phyloP scores from a whole-genome alignment of 1,140 invertebrate genomes.

The Pectinophora gossypiella region DNA sequence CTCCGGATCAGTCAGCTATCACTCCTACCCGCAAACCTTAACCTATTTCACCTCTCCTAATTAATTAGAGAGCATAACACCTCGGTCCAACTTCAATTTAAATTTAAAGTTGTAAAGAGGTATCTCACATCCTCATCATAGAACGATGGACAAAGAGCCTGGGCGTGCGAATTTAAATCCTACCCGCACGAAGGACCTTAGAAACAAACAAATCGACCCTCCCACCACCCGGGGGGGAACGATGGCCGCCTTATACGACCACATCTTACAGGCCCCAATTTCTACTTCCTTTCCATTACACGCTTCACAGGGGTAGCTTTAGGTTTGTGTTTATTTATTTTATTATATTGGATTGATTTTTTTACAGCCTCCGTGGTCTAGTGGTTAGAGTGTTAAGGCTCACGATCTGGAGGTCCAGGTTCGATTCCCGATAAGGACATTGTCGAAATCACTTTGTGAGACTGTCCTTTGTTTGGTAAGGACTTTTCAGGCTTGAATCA shows the following conservation, averaged over 20 bases:
- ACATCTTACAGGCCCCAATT: conserved; percentile 73
- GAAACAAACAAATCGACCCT: conserved; percentile 67
- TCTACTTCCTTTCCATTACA: conserved; percentile 74
- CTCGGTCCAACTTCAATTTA: conserved; percentile 26
- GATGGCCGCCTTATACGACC: conserved; percentile 67
- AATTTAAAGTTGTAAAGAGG: conserved; percentile 65
- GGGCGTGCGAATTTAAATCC: conserved; percentile 68
- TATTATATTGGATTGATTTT: too few relatives aligned
- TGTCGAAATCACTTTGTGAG: too few relatives aligned
- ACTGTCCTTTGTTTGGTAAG: too few relatives aligned
- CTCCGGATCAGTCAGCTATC: not conserved
- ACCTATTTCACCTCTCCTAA: not conserved
- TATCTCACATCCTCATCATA: conserved; percentile 56
- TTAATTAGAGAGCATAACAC: not conserved
- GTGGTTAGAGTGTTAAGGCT: too few relatives aligned
- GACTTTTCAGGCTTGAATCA: too few relatives aligned
- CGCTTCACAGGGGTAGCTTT: conserved; percentile 12
- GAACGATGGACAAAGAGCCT: conserved; percentile 62
- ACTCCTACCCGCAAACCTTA: not conserved
- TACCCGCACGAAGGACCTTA: conserved; percentile 63
- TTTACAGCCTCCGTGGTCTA: too few relatives aligned
- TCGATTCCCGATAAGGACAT: too few relatives aligned
- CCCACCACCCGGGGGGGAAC: conserved; percentile 28
- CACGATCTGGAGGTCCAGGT: too few relatives aligned
- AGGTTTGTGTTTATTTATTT: not conserved